A percentile compares a stretch with the other conserved stretches of the same genome.
Evolutionary conservation across 1,140 invertebrate species (phyloP).

Genomic region (Apocrypta bakeri): DNA sequence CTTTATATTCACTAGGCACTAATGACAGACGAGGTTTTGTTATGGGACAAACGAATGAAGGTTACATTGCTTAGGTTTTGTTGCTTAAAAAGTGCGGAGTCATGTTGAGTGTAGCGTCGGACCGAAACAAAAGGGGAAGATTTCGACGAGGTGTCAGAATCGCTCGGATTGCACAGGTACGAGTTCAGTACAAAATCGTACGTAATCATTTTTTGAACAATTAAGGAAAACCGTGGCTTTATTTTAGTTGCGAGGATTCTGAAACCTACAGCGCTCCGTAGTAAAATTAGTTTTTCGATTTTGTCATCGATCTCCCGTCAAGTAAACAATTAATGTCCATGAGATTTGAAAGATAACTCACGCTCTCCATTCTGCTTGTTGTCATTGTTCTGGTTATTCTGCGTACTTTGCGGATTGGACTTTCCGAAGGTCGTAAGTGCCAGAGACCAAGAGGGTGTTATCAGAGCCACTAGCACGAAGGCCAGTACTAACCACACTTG

Average conservation of each 20-base stretch:
- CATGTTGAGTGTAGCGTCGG: not conserved
- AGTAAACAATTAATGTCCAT: too few relatives aligned
- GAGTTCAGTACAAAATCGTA: too few relatives aligned
- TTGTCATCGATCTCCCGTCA: too few relatives aligned
- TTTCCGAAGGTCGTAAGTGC: conserved; percentile 83
- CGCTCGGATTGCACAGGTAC: too few relatives aligned
- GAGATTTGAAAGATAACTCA: conserved; percentile 60
- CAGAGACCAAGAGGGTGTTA: conserved; percentile 73
- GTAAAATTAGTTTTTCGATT: too few relatives aligned
- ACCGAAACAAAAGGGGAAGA: too few relatives aligned
- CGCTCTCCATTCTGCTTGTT: conserved; percentile 64
- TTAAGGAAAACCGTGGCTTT: too few relatives aligned
- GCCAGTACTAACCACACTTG: not conserved
- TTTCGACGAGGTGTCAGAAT: too few relatives aligned
- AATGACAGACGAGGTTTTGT: not conserved
- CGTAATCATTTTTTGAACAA: too few relatives aligned
- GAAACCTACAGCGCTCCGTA: too few relatives aligned
- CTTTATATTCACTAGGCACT: not conserved
- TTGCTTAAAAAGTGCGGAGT: not conserved
- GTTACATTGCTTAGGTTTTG: too few relatives aligned
- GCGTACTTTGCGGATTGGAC: conserved; percentile 74
- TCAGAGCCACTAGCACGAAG: conserved; percentile 25
- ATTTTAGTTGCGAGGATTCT: too few relatives aligned
- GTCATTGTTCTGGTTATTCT: conserved; percentile 74
- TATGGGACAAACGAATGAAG: not conserved